Evolutionary conservation across 2,113 vertebrate genomes (phyloP), one percentile per base, ranked within the genome.

Genomic region (Indri indri): DNA sequence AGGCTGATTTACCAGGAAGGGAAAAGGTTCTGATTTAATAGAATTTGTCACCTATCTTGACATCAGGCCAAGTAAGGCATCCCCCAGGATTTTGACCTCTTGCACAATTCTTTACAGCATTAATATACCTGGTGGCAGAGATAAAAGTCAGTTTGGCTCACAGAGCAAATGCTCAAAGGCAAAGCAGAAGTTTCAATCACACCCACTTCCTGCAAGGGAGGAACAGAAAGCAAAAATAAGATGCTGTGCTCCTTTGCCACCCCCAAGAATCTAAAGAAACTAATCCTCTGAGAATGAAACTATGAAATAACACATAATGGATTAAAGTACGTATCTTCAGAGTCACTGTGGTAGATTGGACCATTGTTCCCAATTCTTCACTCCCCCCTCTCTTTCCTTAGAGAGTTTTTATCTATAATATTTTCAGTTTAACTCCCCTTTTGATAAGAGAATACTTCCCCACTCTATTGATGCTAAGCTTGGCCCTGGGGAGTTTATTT

Each of bases 21-120:
- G 22, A 86, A 94, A 96, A 89, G 25, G 32, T 84, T 88, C 66
- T 96, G 89, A 95, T 77, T 93, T 97, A 95, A 96, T 81, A 87
- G 45, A 37, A 79, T 92, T 71, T 95, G 76, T 90, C 79, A 87
- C 66, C 54, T 97, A 77, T 59, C 54, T 90, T 97, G 63, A 95
- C 68, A 93, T 96, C 77, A 93, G 37, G 37, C 57, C 79, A 96
- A 93, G 23, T 45, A 84, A 97, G 59, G 45, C 57, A 95, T 65
- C 68, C 71, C 32, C 30, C 10, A 94, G 40, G 65, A 88, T 97
- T 96, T 22, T 90, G 57, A 94, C 40, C 92, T 88, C 80, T 85
- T 71, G 1, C 17, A 61, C 47, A 86, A 89, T 94, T 95, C 52
- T 81, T 96, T 94, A 89, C 11, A 95, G 57, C 74, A 76, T 89